Conservation (phyloP, 2,888 invertebrate genomes). For the Philhelius pedissequus region DNA sequence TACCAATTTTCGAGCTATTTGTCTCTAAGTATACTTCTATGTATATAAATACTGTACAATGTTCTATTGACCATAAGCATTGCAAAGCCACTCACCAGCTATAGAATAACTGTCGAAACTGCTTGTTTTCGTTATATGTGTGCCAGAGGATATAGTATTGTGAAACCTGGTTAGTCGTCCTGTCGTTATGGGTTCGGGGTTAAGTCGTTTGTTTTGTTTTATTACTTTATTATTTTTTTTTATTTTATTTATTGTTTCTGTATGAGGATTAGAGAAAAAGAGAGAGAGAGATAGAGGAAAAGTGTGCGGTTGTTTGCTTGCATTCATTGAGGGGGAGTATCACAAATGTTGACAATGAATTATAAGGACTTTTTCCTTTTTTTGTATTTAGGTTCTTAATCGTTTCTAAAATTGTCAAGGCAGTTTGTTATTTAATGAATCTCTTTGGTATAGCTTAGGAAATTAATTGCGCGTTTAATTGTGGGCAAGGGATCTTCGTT, state of each 20-base stretch:
- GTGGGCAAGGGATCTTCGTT: slow-evolving; percentile 36
- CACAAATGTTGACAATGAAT: slow-evolving; percentile 62
- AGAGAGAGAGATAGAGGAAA: neutral
- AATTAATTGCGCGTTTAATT: slow-evolving; percentile 63
- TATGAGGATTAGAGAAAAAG: neutral
- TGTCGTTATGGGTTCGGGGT: slow-evolving; percentile 29
- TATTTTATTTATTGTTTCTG: slow-evolving; percentile 22
- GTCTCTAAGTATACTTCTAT: neutral
- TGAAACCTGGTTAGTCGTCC: neutral
- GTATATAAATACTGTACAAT: neutral
- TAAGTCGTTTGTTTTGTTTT: slow-evolving; percentile 9
- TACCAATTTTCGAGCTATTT: neutral
- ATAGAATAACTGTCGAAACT: slow-evolving; percentile 24
- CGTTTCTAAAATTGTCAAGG: slow-evolving; percentile 65
- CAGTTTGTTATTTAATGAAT: slow-evolving; percentile 60
- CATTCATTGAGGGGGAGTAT: slow-evolving; percentile 11
- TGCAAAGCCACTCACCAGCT: slow-evolving; percentile 26
- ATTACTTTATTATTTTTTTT: neutral
- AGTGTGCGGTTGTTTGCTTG: neutral
- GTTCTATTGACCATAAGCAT: slow-evolving; percentile 29
- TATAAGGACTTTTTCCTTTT: slow-evolving; percentile 59
- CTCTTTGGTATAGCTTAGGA: slow-evolving; percentile 42
- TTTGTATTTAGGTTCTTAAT: slow-evolving; percentile 59
- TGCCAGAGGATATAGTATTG: slow-evolving; percentile 1
- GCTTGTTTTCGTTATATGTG: slow-evolving; percentile 10